Evolutionary conservation across 2,113 vertebrate species (phyloP), one percentile per base, ranked within the genome.

Genomic region (Monarcha castaneiventris): DNA sequence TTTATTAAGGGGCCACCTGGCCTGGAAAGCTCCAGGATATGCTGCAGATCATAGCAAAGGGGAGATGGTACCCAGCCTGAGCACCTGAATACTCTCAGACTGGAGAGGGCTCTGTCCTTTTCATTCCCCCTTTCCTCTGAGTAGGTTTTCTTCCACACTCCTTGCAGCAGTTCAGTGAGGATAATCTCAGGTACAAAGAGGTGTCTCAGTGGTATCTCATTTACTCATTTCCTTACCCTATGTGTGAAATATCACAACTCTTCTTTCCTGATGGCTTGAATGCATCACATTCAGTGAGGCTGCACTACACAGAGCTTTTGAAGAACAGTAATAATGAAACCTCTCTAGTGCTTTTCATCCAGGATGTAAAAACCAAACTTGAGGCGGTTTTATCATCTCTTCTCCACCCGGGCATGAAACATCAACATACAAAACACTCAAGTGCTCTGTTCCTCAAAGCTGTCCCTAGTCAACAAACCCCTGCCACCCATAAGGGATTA

Each of bases 381-480:
- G 59, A 30, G 44, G 56, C 0, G 0, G 32, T 52, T 96, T 93
- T 84, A 90, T 94, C 79, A 49, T 78, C 56, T 72, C 56, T 62
- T 91, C 66, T 90, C 56, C 72, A 78, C 37, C 52, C 0, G 1
- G 49, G 76, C 76, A 72, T 64, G 88, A 96, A 95, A 87, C 80
- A 89, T 75, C 92, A 94, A 92, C 93, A 92, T 2, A 92, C 56
- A 94, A 83, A 94, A 88, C 51, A 59, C 27, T 46, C 48, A 44
- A 90, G 67, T 26, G 27, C 72, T 93, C 68, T 95, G 67, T 72
- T 96, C 83, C 86, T 97, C 92, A 95, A 88, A 95, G 75, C 76
- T 84, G 37, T 58, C 90, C 89, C 87, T 61, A 87, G 79, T 89
- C 88, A 96, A 96, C 85, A 94, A 90, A 61, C 43, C 61, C 8